Evolutionary conservation across 2,113 vertebrate species (phyloP), one percentile per base, ranked within the genome.

Genomic region (Fulmarus glacialis): DNA sequence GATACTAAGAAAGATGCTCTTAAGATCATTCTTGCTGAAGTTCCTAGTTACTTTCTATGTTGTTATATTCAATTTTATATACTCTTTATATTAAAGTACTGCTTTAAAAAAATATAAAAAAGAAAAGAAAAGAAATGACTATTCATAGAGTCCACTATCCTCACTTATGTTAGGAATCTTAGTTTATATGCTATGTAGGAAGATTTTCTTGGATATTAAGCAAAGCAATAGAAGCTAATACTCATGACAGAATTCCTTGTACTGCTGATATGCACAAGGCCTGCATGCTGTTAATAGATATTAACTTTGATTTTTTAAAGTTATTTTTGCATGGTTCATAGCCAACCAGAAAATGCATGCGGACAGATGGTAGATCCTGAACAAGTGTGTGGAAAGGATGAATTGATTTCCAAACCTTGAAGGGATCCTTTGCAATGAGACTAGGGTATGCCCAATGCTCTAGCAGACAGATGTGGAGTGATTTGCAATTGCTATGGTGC

Each of bases 391-490:
- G 38, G 34, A 64, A 85, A 48, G 4, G 2, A 63, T 77, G 2
- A 67, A 32, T 75, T 63, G 9, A 12, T 47, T 59, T 66, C 59
- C 40, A 96, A n/a, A 79, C 4, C 6, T 50, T 48, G n/a, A 72
- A 67, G 13, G 4, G 7, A 77, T 68, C 12, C 2, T 63, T 80
- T 48, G 18, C 16, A 40, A 26, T 24, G 11, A 60, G 21, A 19
- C 6, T 50, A 21, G 6, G 1, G 4, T 53, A 8, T 0, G 0
- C 3, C 4, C 21, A 21, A 4, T 66, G 23, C 5, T n/a, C 18
- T 73, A 23, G 26, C 13, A 89, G 15, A 40, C 9, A 43, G 15
- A 52, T 15, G 4, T 40, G 50, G 26, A 40, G 3, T 22, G 8
- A 20, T 52, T 40, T 68, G 9, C 66, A 36, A 71, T 23, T 70